These are phyloP conservation scores for Brachionichthys hirsutus DNA, from an alignment of 2,113 vertebrate species.

Conservation along the genomic window DNA sequence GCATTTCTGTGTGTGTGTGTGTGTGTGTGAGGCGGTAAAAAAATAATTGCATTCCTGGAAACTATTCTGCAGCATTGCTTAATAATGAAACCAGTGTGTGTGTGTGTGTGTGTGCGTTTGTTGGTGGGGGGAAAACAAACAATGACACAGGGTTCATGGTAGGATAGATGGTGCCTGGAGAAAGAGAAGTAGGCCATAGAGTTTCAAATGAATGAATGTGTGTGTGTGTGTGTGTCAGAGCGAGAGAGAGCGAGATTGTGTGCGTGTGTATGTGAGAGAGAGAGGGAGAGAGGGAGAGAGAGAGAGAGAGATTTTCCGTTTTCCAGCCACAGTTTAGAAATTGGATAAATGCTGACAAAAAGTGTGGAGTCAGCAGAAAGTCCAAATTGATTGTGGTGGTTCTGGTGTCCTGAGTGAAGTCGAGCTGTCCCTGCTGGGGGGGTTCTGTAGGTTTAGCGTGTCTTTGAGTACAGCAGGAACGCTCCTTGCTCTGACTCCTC, in stretches of 20 bases:
- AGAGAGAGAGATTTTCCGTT: constrained; percentile 3
- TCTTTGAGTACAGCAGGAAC: constrained; percentile 18
- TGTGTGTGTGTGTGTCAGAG: neutral
- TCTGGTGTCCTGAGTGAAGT: constrained; percentile 4
- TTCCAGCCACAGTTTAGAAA: constrained; percentile 13
- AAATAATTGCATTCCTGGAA: constrained; percentile 80
- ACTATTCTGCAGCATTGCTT: constrained; percentile 76
- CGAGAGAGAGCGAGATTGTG: too few relatives aligned
- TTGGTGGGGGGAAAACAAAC: constrained; percentile 31
- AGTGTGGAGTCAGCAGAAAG: constrained; percentile 17
- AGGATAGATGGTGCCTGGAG: constrained; percentile 41
- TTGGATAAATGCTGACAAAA: constrained; percentile 16
- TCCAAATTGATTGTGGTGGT: constrained; percentile 7
- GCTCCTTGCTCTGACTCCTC: too few relatives aligned
- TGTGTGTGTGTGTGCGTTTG: constrained; percentile 6
- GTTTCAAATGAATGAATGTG: constrained; percentile 19
- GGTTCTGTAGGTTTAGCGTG: constrained; percentile 16
- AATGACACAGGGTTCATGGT: constrained; percentile 59
- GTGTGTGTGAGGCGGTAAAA: constrained; percentile 60
- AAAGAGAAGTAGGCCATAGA: constrained; percentile 13
- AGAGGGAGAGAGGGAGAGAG: neutral
- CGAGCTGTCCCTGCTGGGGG: constrained; percentile 37
- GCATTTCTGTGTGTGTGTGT: constrained; percentile 14
- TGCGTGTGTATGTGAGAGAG: neutral
- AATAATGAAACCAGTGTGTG: constrained; percentile 71